A percentile compares a stretch with the other conserved stretches of the same genome.
These are phyloP conservation scores for Stegostoma tigrinum DNA, from an alignment of 2,113 vertebrate species.

Conservation along the genomic window DNA sequence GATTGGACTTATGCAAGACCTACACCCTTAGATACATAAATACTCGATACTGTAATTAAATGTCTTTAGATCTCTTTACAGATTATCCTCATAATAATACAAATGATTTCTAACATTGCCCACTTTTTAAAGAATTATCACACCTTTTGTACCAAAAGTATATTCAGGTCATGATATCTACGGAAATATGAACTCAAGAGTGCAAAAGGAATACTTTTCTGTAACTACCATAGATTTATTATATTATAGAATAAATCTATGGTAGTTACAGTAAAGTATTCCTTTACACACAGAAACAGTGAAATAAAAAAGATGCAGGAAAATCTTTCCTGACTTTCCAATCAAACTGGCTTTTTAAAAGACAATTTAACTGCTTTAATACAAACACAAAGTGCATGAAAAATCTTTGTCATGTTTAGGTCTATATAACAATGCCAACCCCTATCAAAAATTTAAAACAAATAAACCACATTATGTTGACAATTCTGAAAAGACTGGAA, in stretches of 20 bases:
- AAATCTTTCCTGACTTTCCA: background rate
- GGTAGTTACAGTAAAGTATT: too few species aligned
- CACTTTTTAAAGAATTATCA: background rate
- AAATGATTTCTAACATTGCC: background rate
- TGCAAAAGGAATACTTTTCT: background rate
- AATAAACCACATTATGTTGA: background rate
- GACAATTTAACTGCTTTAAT: background rate
- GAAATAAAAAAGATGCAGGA: background rate
- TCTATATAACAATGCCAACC: background rate
- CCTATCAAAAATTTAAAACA: background rate
- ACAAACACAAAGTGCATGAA: background rate
- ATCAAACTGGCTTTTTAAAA: background rate
- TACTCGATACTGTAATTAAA: background rate
- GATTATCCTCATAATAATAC: background rate
- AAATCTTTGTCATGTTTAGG: background rate
- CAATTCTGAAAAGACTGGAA: background rate
- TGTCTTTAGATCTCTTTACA: constrained; percentile 12
- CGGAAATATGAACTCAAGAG: background rate
- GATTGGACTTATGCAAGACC: background rate
- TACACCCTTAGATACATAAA: background rate
- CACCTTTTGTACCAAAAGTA: background rate
- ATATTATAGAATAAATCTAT: too few species aligned
- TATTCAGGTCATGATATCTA: background rate
- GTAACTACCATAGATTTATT: background rate
- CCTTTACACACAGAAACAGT: too few species aligned